Evolutionary conservation across 2,797 vertebrate genomes (phyloP), one percentile per base, ranked within the genome.

Genomic region (Rhynchotus rufescens): DNA sequence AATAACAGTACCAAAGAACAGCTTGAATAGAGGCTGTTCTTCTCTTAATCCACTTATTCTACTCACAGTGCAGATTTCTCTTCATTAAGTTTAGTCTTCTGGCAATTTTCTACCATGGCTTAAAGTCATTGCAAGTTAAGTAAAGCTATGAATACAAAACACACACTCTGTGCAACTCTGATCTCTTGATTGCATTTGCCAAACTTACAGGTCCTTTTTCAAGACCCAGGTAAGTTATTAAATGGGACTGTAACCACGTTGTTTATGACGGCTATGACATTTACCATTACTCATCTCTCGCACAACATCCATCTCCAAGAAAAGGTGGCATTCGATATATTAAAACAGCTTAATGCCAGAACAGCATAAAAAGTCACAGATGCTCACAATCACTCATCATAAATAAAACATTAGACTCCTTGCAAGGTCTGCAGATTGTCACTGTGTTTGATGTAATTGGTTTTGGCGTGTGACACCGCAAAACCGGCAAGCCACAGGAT

Each of bases 351-450:
- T 81, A 54, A 81, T 30, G 52, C 86, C 93, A 92, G 51, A 79
- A 42, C 87, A 93, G 92, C 81, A 51, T 17, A 69, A 60, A 57
- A 77, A 26, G 65, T 82, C 89, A 65, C 92, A 88, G 85, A 69
- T 73, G 78, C 76, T 90, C 84, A 67, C 77, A 34, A 19, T 60
- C 67, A 76, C 74, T 65, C 7, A 0, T 2, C 36, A 72, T 94
- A 89, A 91, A 97, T 93, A 87, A 96, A 94, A 89, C 84, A 94
- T 80, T 30, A 87, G 86, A 11, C 22, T 75, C 67, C 67, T 66
- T 15, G 4, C 73, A 62, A 93, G 77, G 88, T 57, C 82, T 28
- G 5, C 0, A 8, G 51, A 44, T 62, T 92, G 83, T 90, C 87
- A 51, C 26, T 9, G 26, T 10, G 0, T 68, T 89, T 34, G 84